Percentiles rank a stretch among this genome's conserved stretches.
phyloP scores from a whole-genome alignment of 2,888 invertebrate species.

The Heliconius cydno region DNA sequence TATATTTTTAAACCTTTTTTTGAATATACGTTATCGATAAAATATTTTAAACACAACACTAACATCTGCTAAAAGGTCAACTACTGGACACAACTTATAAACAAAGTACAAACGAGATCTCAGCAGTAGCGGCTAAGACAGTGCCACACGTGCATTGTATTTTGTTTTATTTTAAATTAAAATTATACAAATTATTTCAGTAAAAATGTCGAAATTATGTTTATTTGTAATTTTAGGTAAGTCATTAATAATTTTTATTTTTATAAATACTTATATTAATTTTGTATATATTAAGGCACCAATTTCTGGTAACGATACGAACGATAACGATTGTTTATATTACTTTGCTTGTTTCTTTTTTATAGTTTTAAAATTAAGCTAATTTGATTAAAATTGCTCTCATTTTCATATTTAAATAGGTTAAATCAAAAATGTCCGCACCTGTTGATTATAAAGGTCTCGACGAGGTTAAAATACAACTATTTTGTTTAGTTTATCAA shows the following conservation, averaged over 20 bases:
- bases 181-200: not conserved
- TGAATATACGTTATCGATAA: constrained; percentile 26
- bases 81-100: constrained; percentile 39
- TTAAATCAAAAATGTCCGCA: not conserved
- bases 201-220: constrained; percentile 43
- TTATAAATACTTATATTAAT: not conserved
- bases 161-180: not conserved
- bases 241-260: constrained; percentile 16
- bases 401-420: not conserved
- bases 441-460: constrained; percentile 9
- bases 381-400: not conserved
- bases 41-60: constrained; percentile 34
- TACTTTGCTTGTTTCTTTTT: not conserved
- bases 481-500: not conserved
- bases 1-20: not conserved
- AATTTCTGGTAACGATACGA: not conserved
- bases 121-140: constrained; percentile 34
- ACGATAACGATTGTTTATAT: not conserved
- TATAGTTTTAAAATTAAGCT: not conserved
- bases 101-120: constrained; percentile 29
- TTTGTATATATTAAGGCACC: not conserved
- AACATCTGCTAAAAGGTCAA: constrained; percentile 27
- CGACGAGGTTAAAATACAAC: not conserved
- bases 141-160: constrained; percentile 16
- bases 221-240: constrained; percentile 45